Conservation (phyloP, 2,797 vertebrate genomes). For the Hemibagrus guttatus region DNA sequence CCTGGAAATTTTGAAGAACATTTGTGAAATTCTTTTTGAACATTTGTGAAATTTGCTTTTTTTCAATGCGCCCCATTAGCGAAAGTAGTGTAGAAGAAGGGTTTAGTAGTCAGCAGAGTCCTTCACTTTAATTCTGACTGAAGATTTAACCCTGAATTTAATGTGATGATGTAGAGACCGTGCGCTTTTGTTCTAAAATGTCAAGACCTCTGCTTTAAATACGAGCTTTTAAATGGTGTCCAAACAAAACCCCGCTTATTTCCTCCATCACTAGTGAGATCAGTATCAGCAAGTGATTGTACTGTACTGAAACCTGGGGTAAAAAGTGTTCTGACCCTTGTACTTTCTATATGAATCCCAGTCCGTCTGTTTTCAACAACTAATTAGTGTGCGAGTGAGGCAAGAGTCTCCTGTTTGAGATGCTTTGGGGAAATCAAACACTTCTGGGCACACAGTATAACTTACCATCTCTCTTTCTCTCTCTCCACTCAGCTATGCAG, state of each 20-base stretch:
- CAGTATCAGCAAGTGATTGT: too few species aligned
- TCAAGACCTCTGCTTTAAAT: background rate
- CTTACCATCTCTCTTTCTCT: background rate
- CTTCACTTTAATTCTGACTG: too few species aligned
- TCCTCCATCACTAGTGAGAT: background rate
- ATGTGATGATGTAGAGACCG: too few species aligned
- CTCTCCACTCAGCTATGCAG: conserved; percentile 69
- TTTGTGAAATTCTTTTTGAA: too few species aligned
- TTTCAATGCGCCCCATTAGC: background rate
- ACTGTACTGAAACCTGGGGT: too few species aligned
- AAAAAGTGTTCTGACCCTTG: background rate
- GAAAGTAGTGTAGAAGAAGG: background rate
- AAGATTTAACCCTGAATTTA: background rate
- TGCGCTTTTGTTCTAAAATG: background rate
- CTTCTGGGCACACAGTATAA: background rate
- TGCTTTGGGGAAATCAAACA: background rate
- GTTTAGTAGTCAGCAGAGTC: background rate
- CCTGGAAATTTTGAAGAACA: too few species aligned
- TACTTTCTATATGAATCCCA: background rate
- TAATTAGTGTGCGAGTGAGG: too few species aligned
- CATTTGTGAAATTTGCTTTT: too few species aligned
- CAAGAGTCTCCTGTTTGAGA: too few species aligned
- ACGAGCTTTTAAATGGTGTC: background rate
- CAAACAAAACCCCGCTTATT: background rate
- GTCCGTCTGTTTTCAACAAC: too few species aligned